A percentile compares a stretch with the other conserved stretches of the same genome.
These are phyloP conservation scores for Ips typographus DNA, from an alignment of 1,140 invertebrate species.

Conservation along the genomic window DNA sequence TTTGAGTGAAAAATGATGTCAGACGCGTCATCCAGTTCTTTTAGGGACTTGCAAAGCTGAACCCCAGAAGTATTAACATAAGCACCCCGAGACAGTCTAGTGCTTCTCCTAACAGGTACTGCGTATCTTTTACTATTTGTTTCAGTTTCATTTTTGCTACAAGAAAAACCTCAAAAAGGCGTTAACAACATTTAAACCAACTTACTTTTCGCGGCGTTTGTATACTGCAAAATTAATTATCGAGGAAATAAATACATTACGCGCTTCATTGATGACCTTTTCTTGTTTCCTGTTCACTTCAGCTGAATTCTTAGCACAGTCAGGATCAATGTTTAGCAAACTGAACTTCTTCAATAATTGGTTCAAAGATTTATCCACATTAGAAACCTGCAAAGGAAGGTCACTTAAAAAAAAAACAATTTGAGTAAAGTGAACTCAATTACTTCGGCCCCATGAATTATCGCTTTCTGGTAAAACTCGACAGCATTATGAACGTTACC, in stretches of 20 bases:
- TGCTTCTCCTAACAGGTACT: slow-evolving; percentile 50
- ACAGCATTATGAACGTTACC: slow-evolving; percentile 58
- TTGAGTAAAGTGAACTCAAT: background rate
- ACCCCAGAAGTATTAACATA: slow-evolving; percentile 40
- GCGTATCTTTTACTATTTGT: slow-evolving; percentile 40
- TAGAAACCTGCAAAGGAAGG: slow-evolving; percentile 50
- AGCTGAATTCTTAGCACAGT: background rate
- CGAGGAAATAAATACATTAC: slow-evolving; percentile 60
- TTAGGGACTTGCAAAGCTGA: slow-evolving; percentile 40
- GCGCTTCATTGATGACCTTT: slow-evolving; percentile 52
- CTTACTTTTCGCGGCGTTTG: slow-evolving; percentile 48
- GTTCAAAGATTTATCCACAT: slow-evolving; percentile 57
- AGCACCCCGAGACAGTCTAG: slow-evolving; percentile 41
- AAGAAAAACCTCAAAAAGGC: slow-evolving; percentile 4
- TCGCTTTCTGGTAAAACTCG: slow-evolving; percentile 58
- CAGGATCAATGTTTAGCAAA: slow-evolving; percentile 57
- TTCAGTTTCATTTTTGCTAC: slow-evolving; percentile 25
- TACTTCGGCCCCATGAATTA: slow-evolving; percentile 59
- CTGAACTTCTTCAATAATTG: slow-evolving; percentile 60
- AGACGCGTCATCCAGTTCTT: slow-evolving; percentile 34
- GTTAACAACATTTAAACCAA: background rate
- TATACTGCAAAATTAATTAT: slow-evolving; percentile 60
- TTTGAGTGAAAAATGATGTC: slow-evolving; percentile 40
- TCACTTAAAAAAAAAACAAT: background rate
- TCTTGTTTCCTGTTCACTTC: slow-evolving; percentile 15